phyloP scores from a whole-genome alignment of 2,888 invertebrate genomes.

The Kryphioiulus occultus region DNA sequence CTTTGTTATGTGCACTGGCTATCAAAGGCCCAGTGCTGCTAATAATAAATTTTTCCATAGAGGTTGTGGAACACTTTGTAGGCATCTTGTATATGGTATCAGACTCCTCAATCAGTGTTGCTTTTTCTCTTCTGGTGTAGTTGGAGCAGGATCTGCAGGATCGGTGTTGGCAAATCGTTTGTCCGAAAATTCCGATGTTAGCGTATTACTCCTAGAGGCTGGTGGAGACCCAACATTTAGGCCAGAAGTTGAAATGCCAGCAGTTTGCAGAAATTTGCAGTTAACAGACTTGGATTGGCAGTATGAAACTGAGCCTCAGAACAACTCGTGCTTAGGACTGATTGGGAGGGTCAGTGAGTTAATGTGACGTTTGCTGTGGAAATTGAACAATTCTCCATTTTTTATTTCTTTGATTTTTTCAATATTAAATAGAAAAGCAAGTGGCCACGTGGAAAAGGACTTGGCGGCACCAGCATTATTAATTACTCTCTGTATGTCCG shows the following conservation, averaged over 20 bases:
- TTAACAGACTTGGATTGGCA: constrained; percentile 89
- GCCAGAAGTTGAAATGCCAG: background rate
- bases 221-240: constrained; percentile 54
- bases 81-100: no score
- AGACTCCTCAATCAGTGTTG: background rate
- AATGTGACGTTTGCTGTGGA: background rate
- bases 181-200: constrained; percentile 56
- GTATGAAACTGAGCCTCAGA: constrained; percentile 89
- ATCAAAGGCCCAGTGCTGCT: no score
- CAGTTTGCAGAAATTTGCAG: constrained; percentile 67
- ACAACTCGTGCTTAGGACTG: constrained; percentile 58
- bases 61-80: no score
- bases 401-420: background rate
- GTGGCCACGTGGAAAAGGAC: constrained; percentile 61
- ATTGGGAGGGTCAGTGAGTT: background rate
- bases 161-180: constrained; percentile 86
- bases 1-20: no score
- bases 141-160: constrained; percentile 87
- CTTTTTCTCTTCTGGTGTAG: constrained; percentile 56
- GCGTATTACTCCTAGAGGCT: constrained; percentile 57
- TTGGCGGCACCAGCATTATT: constrained; percentile 64
- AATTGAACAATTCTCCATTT: background rate
- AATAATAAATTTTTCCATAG: no score
- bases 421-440: constrained; percentile 43
- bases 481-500: constrained; percentile 66